A percentile compares a stretch with the other conserved stretches of the same genome.
These are phyloP conservation scores for Platycercus adscitus DNA, from an alignment of 2,113 vertebrate genomes.

Conservation along the genomic window DNA sequence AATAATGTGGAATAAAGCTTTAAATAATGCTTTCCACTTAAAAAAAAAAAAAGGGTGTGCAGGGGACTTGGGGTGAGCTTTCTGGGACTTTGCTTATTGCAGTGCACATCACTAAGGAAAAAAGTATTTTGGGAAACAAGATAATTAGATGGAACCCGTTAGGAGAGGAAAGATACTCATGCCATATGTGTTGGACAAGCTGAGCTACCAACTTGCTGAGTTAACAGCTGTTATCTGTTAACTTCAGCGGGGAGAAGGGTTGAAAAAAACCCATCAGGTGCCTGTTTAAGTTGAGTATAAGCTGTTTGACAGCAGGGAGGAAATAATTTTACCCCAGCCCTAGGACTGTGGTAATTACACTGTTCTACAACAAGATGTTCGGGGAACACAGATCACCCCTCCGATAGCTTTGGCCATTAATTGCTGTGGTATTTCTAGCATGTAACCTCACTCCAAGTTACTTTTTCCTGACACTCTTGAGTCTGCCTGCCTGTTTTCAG, in stretches of 20 bases:
- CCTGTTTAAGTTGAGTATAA: not conserved
- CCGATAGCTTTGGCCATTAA: not conserved
- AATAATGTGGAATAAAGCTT: not conserved
- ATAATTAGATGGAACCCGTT: not conserved
- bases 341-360: not conserved
- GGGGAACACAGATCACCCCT: not conserved
- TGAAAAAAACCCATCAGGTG: not conserved
- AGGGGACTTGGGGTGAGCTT: not conserved
- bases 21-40: not conserved
- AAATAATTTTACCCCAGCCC: not conserved
- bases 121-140: not conserved
- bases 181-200: not conserved
- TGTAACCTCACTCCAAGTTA: not conserved
- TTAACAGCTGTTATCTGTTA: constrained; percentile 30
- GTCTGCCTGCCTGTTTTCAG: not conserved
- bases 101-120: not conserved
- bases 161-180: not conserved
- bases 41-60: not conserved
- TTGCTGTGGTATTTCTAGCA: not conserved
- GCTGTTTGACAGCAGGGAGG: not conserved
- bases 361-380: not conserved
- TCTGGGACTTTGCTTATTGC: not conserved
- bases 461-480: not conserved
- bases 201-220: not conserved
- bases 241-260: not conserved